Percentiles rank a stretch among this genome's conserved stretches.
These are phyloP conservation scores for Caligus rogercresseyi DNA, from an alignment of 1,140 invertebrate species.

Conservation along the genomic window DNA sequence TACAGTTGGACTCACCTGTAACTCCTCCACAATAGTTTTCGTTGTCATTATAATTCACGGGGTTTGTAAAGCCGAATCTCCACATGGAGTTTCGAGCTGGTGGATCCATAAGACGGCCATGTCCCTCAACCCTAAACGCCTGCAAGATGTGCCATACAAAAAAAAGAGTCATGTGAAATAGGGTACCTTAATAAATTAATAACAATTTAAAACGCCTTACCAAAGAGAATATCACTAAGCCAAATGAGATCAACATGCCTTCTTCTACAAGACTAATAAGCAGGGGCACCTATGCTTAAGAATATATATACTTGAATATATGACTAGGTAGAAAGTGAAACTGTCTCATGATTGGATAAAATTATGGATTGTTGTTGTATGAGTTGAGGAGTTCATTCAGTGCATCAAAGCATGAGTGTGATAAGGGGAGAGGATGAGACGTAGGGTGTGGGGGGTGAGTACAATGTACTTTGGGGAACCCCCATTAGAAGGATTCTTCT, in stretches of 20 bases:
- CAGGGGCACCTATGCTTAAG: neutral
- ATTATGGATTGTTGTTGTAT: too few species aligned
- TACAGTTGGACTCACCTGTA: constrained; percentile 38
- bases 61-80: constrained; percentile 76
- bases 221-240: neutral
- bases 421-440: too few species aligned
- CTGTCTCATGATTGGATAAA: too few species aligned
- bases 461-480: too few species aligned
- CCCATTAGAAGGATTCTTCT: too few species aligned
- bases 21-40: constrained; percentile 64
- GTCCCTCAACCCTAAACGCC: constrained; percentile 35
- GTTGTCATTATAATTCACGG: constrained; percentile 85
- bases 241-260: neutral
- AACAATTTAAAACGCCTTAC: neutral
- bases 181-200: neutral
- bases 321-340: too few species aligned
- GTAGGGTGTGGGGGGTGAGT: too few species aligned
- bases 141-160: neutral
- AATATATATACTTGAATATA: neutral
- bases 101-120: constrained; percentile 59
- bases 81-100: constrained; percentile 80
- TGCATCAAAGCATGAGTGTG: too few species aligned
- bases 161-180: neutral
- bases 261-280: neutral
- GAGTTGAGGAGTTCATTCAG: too few species aligned